Evolutionary conservation across 2,113 vertebrate genomes (phyloP).

Genomic region (Mola mola): DNA sequence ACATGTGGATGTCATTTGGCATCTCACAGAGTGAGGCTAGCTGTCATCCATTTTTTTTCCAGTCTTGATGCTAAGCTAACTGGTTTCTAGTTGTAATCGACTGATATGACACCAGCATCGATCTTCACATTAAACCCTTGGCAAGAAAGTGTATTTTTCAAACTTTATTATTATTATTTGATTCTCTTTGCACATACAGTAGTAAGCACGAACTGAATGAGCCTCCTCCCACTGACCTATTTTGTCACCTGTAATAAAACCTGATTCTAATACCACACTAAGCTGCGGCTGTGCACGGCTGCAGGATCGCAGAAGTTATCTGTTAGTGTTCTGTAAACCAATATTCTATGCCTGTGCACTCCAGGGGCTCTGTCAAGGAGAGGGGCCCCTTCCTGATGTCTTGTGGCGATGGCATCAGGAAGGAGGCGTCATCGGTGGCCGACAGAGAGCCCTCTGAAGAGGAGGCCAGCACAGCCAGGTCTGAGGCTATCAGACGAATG

Average conservation of each 20-base stretch:
- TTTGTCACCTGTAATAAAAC: background rate
- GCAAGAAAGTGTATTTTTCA: too few relatives aligned
- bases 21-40: too few relatives aligned
- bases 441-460: conserved; percentile 41
- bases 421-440: conserved; percentile 59
- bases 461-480: conserved; percentile 22
- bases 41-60: too few relatives aligned
- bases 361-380: conserved; percentile 45
- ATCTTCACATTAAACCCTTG: too few relatives aligned
- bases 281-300: background rate
- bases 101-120: too few relatives aligned
- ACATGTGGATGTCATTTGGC: too few relatives aligned
- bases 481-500: conserved; percentile 50
- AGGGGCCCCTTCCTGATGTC: conserved; percentile 61
- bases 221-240: background rate
- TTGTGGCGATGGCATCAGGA: conserved; percentile 66
- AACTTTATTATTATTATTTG: too few relatives aligned
- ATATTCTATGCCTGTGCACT: conserved; percentile 44
- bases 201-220: too few relatives aligned
- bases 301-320: conserved; percentile 3
- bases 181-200: too few relatives aligned
- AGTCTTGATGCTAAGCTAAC: too few relatives aligned
- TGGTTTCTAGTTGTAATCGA: too few relatives aligned
- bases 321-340: conserved; percentile 24
- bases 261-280: background rate